phyloP scores from a whole-genome alignment of 1,140 invertebrate species.

The Apis mellifera region DNA sequence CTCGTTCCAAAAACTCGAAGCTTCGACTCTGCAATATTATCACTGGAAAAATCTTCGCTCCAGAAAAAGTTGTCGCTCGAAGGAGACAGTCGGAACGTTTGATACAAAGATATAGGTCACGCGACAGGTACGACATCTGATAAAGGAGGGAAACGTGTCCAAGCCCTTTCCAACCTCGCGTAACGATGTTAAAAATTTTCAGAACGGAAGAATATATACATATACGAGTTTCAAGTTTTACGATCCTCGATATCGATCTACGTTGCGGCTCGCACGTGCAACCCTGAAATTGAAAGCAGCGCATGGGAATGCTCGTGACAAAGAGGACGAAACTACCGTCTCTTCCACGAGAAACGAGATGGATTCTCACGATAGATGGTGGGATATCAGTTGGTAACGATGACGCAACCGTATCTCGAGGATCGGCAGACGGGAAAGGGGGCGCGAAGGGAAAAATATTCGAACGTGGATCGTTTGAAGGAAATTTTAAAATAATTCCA shows the following conservation, averaged over 20 bases:
- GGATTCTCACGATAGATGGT: slow-evolving; percentile 30
- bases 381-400: slow-evolving; percentile 57
- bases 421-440: slow-evolving; percentile 40
- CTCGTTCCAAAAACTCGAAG: too few species aligned
- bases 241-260: slow-evolving; percentile 27
- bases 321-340: slow-evolving; percentile 22
- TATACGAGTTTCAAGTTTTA: neutral
- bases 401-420: slow-evolving; percentile 56
- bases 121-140: slow-evolving; percentile 15
- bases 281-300: slow-evolving; percentile 19
- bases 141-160: neutral
- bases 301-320: slow-evolving; percentile 15
- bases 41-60: too few species aligned
- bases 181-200: neutral
- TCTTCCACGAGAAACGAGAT: slow-evolving; percentile 7
- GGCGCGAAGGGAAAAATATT: too few species aligned
- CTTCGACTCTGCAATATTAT: too few species aligned
- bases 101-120: neutral
- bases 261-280: neutral
- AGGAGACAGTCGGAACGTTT: neutral
- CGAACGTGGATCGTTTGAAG: too few species aligned
- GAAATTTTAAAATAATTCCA: neutral
- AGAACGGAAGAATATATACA: neutral
- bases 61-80: too few species aligned
- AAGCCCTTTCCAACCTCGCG: neutral